Evolutionary conservation across 2,888 invertebrate genomes (phyloP), one percentile per base, ranked within the genome.

Genomic region (Macrostomum cliftonense): DNA sequence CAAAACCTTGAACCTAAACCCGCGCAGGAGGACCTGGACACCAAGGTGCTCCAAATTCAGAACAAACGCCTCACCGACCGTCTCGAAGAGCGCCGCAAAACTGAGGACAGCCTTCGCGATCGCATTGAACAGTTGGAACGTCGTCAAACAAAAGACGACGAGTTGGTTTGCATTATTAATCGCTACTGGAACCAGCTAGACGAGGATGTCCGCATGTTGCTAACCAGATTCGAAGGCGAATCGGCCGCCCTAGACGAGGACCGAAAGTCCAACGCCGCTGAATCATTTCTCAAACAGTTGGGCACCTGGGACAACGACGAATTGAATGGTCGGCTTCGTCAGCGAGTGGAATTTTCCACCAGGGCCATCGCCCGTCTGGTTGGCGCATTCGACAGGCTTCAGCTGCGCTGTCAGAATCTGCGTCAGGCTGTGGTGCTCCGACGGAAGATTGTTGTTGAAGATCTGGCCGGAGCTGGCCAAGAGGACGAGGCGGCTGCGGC

Each of bases 231-330:
- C 74, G 93, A 95, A 76, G 87, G 89, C 0, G 93, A 93, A 72
- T 89, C 89, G 12, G 87, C 88, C 5, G 89, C 91, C 73, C 91
- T 91, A 68, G 81, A 82, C 9, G 28, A 28, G 9, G 28, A 28
- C 9, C 28, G 28, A 49, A 49, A 40, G 4, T 50, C 50, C 39
- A n/a, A 14, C 11, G 87, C 88, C 7, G 50, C 53, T 11, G 45
- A 53, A 12, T 65, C 68, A 4, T 95, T 95, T 71, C 76, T 95
- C 42, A 83, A 88, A 73, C 85, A 91, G 64, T 70, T 95, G 39
- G 89, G 91, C 1, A 89, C 89, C 0, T 93, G 93, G 91, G 93
- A 95, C 67, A 88, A 89, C 63, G 87, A 89, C 63, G 93, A 95
- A 66, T 72, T 95, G 49, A 93, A 95, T 62, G 89, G 91, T 57